A percentile compares a stretch with the other conserved stretches of the same genome.
Evolutionary conservation across 2,888 invertebrate genomes (phyloP).

Genomic region (Aspidiotus rigidus): DNA sequence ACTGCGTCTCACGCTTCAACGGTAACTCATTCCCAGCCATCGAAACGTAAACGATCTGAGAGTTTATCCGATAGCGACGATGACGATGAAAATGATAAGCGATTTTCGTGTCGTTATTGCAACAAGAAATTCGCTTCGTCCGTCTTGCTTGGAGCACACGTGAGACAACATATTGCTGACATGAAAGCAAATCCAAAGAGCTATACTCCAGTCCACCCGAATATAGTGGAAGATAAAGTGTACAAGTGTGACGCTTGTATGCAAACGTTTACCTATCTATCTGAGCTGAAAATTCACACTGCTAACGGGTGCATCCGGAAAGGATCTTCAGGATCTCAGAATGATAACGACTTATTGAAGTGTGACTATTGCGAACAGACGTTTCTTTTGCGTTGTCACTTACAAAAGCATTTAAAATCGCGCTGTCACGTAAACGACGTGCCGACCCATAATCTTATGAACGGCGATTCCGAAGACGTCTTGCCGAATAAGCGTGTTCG

Average conservation of each 20-base stretch:
- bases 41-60: too few species aligned
- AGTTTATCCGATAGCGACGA: neutral
- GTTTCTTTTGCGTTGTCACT: neutral
- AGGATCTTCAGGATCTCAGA: too few species aligned
- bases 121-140: neutral
- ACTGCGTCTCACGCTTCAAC: neutral
- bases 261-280: neutral
- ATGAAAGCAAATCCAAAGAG: too few species aligned
- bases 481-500: neutral
- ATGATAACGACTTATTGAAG: neutral
- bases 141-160: neutral
- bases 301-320: too few species aligned
- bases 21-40: too few species aligned
- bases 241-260: neutral
- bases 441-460: neutral
- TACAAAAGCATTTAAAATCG: neutral
- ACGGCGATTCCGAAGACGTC: neutral
- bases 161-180: neutral
- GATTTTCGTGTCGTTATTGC: neutral
- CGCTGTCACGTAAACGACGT: neutral
- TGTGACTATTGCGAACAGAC: conserved; percentile 12
- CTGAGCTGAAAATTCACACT: too few species aligned
- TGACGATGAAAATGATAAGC: neutral
- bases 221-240: too few species aligned
- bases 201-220: too few species aligned